A percentile compares a stretch with the other conserved stretches of the same genome.
These are phyloP conservation scores for Didymodactylos carnosus DNA, from an alignment of 2,888 invertebrate genomes.

Conservation along the genomic window DNA sequence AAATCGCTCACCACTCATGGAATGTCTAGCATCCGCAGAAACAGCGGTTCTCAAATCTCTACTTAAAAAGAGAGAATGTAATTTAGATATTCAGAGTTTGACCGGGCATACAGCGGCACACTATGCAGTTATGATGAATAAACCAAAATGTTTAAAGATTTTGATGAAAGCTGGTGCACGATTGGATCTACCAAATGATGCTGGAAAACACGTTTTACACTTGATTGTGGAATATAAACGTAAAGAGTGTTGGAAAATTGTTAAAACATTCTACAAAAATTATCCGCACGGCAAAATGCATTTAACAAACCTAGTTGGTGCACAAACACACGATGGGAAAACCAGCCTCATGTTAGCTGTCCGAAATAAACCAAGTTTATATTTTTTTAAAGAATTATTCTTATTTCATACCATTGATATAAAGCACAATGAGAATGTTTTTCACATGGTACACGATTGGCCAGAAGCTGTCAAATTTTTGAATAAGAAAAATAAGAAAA, in stretches of 20 bases:
- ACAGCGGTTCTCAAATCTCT: background rate
- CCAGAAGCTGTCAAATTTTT: no score
- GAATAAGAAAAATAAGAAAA: no score
- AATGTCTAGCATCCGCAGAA: background rate
- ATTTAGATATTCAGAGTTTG: background rate
- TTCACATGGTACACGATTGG: no score
- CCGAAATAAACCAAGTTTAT: background rate
- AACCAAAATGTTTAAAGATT: background rate
- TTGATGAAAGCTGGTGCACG: background rate
- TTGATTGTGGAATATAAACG: background rate
- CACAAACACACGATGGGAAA: background rate
- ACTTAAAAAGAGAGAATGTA: background rate
- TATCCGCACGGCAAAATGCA: background rate
- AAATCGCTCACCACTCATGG: background rate
- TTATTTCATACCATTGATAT: no score
- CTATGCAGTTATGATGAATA: background rate
- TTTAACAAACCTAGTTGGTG: background rate
- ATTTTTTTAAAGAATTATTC: background rate
- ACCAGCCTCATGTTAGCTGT: background rate
- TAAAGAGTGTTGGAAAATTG: background rate
- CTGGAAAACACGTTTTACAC: background rate
- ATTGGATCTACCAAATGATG: background rate
- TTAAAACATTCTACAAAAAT: background rate
- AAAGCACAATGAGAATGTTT: no score
- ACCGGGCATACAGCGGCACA: background rate